Base-by-base conservation (phyloP, 2,888 invertebrate species). In the Sympetrum striolatum region DNA sequence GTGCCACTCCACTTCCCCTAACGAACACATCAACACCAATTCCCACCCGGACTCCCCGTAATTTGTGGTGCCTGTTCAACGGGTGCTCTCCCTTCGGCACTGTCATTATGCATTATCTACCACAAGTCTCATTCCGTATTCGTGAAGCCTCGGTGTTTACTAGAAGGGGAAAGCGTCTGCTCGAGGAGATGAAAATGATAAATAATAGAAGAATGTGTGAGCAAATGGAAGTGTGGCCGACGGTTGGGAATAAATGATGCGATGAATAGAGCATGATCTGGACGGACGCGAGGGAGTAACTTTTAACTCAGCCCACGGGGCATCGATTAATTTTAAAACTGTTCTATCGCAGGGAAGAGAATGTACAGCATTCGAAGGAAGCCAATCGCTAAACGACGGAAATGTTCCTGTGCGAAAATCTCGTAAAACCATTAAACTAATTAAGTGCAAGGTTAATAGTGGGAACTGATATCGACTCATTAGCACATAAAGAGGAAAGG, bases 71-170 rank as follows among this genome's bases (percentile, higher is more conserved):
- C 60, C 37, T 22, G 31, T 35, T 14, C 81, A 25, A 10, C 53
- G 14, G 3, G 48, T 31, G 48, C 58, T 12, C 58, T 58, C 60
- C 82, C 35, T 18, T 31, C 18, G 86, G 86, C 86, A 86, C 35
- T 60, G 60, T 86, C 86, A 86, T 86, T 86, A 86, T 86, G 86
- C 86, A 86, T 86, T 86, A 86, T 86, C 86, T 86, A 25, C 86
- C 86, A 37, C 86, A 86, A 86, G 86, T 53, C 86, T 86, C 60
- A 86, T 86, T 86, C 86, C 86, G 60, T 60, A 86, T 86, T 86
- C 86, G 86, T 60, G 60, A 86, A 35, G 86, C 58, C 86, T 86
- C 86, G 35, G 58, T 86, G 86, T 86, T 86, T 60, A 86, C 86
- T 31, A 86, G 58, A 60, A 86, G 86, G 35, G 58, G 53, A 53